Evolutionary conservation across 2,797 vertebrate genomes (phyloP), one percentile per base, ranked within the genome.

Genomic region (Poecilia picta): DNA sequence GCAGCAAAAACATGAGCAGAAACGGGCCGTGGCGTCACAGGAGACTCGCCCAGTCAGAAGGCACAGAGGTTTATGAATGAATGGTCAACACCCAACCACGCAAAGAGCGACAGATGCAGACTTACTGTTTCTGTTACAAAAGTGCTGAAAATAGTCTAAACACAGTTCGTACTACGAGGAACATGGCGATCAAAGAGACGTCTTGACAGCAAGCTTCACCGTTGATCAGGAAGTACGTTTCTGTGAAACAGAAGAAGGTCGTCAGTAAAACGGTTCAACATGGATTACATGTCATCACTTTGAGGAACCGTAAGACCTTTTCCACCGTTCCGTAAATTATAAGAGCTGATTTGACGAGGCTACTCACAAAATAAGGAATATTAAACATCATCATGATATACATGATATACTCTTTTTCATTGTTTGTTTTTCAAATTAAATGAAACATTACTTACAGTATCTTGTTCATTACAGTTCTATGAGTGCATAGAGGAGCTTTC

Each of bases 21-120:
- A 46, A 28, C 10, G 39, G 75, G 73, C 43, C 10, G 6, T 72
- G 73, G 87, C 78, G 57, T 86, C 77, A 77, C 64, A 55, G 74
- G 59, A 51, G 86, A 83, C 83, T 89, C 85, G 80, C 71, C 78
- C 75, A 79, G 80, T 88, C 75, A 79, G 81, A 95, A 95, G 94
- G 94, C 95, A 95, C 95, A n/a, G 72, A 92, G 85, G 90, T 87
- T 88, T 71, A 79, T 87, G 73, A 83, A 87, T 73, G 76, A 83
- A 79, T 59, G 28, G 77, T 86, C 53, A 33, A 51, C 73, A 72
- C n/a, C 12, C 73, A 76, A 59, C 46, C 33, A 28, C 18, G 74
- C 49, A 68, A 46, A 75, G 46, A 71, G 74, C 68, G 64, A 78
- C 55, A 6, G 46, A 76, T 1, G 28, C 68, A 75, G 71, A 62